Base-by-base conservation (phyloP, 1,140 invertebrate species). In the Aphelenchoides avenae region DNA sequence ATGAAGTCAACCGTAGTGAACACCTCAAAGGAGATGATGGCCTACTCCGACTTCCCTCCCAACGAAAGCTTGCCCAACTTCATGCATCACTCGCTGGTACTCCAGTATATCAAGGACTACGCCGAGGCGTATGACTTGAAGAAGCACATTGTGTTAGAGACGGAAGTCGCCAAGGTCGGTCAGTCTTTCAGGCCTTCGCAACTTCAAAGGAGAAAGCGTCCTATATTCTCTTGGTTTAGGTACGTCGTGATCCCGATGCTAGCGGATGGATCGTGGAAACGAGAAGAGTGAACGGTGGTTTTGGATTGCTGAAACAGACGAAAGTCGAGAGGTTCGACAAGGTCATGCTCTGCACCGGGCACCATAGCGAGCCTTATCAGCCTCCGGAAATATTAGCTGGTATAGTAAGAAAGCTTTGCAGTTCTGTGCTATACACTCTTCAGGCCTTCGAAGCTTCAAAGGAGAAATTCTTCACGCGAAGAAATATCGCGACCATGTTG, bases 11-110 rank as follows among this genome's bases (percentile, higher is more conserved):
- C 79, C 1, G 70, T 82, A 9, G 77, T 80, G 11, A 82, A 83
- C 64, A 80, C 80, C 0, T 80, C 78, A 34, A 82, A 82, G 51
- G 82, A 82, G 62, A 76, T 82, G 70, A 81, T 80, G 78, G 69
- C 77, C 1, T 82, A 76, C 68, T 81, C 79, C 31, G 82, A 82
- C 66, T 82, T 79, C 53, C 79, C 79, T 6, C 79, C 81, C 1
- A 55, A 47, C n/a, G 70, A 80, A 6, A n/a, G n/a, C n/a, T 80
- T 58, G 31, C 78, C 81, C 0, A 78, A 79, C 57, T 81, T 78
- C 56, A 80, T 81, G 80, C 80, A 79, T 60, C 76, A 81, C 54
- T 66, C 66, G 5, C 57, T 71, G 34, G 73, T 82, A 11, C 43
- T 73, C n/a, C 62, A 79, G 49, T 82, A 82, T 64, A 68, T 81